Evolutionary conservation across 2,888 invertebrate species (phyloP), one percentile per base, ranked within the genome.

Genomic region (Hyalella azteca): DNA sequence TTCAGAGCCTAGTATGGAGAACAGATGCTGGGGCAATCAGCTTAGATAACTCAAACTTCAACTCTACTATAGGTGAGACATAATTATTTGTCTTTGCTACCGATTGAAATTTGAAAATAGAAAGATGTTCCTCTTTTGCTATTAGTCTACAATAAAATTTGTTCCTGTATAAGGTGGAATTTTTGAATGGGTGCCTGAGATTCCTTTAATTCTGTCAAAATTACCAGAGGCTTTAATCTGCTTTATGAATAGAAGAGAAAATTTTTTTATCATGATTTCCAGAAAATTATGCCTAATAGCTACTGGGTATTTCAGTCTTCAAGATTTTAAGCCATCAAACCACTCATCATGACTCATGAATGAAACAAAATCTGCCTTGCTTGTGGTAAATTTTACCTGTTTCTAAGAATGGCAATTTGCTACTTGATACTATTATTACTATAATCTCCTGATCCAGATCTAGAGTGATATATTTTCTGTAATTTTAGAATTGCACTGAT

Each of bases 21-120:
- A n/a, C 85, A 91, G 93, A 89, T 93, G 93, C 88, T 95, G 93
- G 81, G 95, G 95, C 85, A 92, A 94, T 79, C 91, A 93, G 88
- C 91, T 96, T 87, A 94, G 92, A 85, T 91, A 92, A 88, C 91
- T 92, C 88, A 95, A 94, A 89, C 91, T 95, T 60, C 60, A 60
- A 60, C 60, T 36, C 32, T 36, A 60, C 60, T 15, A 36, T 60
- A 60, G 60, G 60, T 60, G 19, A 60, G 60, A 60, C 22, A 5
- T 50, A 15, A 15, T 15, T 15, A 7, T n/a, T 50, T 13, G 13
- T 15, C n/a, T 11, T 45, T 45, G 9, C 9, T 11, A 11, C 45
- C 9, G 15, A 45, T 45, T 45, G 7, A 9, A 45, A 45, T 15
- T 11, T 7, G 9, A 45, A 9, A 11, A 45, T 45, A 45, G 45